Base-by-base conservation (phyloP, 92 coral and sea anemone genomes). In the Scolanthus callimorphus region DNA sequence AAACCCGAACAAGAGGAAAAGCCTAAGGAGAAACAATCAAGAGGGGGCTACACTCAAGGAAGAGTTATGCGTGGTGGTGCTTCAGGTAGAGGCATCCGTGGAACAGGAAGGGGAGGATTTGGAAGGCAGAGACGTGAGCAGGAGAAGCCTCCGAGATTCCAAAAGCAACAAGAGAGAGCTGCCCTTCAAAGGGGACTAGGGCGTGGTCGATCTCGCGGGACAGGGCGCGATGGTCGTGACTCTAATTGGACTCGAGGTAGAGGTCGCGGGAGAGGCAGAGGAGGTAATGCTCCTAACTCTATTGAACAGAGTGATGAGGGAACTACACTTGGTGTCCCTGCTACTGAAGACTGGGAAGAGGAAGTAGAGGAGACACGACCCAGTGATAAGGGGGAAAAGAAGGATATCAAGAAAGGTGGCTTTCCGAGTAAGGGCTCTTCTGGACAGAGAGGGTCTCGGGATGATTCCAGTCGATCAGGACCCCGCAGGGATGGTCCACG, bases 71-170 rank as follows among this genome's bases (percentile, higher is more conserved):
- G 79, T 25, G 70, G 83, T 22, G 49, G 73, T 20, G 10, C 41
- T 4, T 49, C 81, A 41, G 81, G 67, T 37, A 71, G 85, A 43
- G 73, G 81, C 20, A 9, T 46, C 6, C 8, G 52, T 6, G 59
- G 76, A 24, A 25, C 81, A 44, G 51, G 64, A 39, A 39, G 59
- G 29, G 86, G 89, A 49, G 76, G 73, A 28, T 82, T 78, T 57
- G 70, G 70, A 30, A 77, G 88, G 31, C 58, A 73, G 24, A 79
- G 94, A 24, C 86, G 87, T 48, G 86, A 73, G 51, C 71, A 77
- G 20, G 97, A 91, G 50, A 85, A 82, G 39, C 96, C 99, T n/a
- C 99, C 99, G 0, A 88, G 99, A 53, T 94, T 94, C 48, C 95
- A 84, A 60, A 88, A 82, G 49, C 99, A 94, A 63, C 96, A 83